phyloP scores from a whole-genome alignment of 2,113 vertebrate species.

The Illadopsis cleaveri region DNA sequence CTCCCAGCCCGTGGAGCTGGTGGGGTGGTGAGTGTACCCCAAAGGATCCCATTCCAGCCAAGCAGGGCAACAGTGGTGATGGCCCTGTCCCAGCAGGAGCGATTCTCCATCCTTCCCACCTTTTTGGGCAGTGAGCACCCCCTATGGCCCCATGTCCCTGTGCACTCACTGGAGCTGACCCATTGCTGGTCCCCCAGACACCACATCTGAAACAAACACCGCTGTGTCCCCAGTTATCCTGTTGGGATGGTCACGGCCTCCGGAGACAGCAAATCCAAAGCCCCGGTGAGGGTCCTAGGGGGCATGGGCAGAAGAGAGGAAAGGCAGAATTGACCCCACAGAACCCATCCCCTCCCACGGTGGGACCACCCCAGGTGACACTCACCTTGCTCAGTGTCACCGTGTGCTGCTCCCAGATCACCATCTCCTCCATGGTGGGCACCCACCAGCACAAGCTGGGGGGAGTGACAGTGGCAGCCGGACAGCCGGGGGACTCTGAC shows the following conservation, averaged over 20 bases:
- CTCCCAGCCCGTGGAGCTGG: rapidly evolving
- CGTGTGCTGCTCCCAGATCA: slow-evolving; percentile 96
- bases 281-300: slow-evolving; percentile 86
- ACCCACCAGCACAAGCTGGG: slow-evolving; percentile 51
- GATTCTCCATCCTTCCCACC: rapidly evolving
- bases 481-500: rapidly evolving
- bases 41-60: neutral
- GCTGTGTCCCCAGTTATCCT: slow-evolving; percentile 71
- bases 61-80: neutral
- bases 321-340: neutral
- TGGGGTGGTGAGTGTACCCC: neutral
- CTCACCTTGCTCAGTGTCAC: slow-evolving; percentile 87
- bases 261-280: slow-evolving; percentile 92
- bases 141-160: rapidly evolving
- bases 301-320: neutral
- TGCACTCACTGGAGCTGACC: slow-evolving; percentile 88
- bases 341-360: rapidly evolving
- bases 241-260: slow-evolving; percentile 83
- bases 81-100: neutral
- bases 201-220: slow-evolving; percentile 88
- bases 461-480: rapidly evolving
- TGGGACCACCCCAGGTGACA: rapidly evolving
- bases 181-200: slow-evolving; percentile 85
- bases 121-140: rapidly evolving
- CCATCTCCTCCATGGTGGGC: slow-evolving; percentile 90